A percentile compares a stretch with the other conserved stretches of the same genome.
Evolutionary conservation across 2,113 vertebrate species (phyloP).

Genomic region (Atrichornis clamosus): DNA sequence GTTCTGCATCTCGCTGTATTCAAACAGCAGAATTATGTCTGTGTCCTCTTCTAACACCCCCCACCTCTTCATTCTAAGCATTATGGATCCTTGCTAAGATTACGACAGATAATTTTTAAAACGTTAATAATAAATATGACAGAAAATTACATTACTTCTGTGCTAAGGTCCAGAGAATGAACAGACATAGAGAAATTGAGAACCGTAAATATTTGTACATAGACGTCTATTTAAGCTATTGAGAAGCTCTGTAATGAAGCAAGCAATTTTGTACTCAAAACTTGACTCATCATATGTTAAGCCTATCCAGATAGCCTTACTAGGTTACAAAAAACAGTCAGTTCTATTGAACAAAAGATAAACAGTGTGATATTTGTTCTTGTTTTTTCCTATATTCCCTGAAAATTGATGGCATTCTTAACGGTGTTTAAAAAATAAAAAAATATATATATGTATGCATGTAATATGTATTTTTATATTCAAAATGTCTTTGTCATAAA

Average conservation of each 20-base stretch:
- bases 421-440: background rate
- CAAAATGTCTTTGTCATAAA: background rate
- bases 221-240: background rate
- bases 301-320: background rate
- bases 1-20: background rate
- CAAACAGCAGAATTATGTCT: background rate
- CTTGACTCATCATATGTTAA: background rate
- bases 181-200: background rate
- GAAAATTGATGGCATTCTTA: background rate
- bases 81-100: background rate
- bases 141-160: background rate
- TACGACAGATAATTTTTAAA: background rate
- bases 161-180: background rate
- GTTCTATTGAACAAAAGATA: background rate
- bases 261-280: background rate
- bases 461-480: background rate
- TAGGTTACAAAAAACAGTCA: background rate
- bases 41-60: background rate
- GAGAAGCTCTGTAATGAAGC: background rate
- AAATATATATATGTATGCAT: background rate
- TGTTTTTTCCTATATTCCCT: background rate
- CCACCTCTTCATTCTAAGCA: background rate
- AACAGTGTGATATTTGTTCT: background rate
- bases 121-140: background rate
- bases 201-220: background rate